Evolutionary conservation across 30 jellyfish, hydroid and myxozoan genomes (phyloP), one percentile per base, ranked within the genome.

Genomic region (Hydractinia echinata): DNA sequence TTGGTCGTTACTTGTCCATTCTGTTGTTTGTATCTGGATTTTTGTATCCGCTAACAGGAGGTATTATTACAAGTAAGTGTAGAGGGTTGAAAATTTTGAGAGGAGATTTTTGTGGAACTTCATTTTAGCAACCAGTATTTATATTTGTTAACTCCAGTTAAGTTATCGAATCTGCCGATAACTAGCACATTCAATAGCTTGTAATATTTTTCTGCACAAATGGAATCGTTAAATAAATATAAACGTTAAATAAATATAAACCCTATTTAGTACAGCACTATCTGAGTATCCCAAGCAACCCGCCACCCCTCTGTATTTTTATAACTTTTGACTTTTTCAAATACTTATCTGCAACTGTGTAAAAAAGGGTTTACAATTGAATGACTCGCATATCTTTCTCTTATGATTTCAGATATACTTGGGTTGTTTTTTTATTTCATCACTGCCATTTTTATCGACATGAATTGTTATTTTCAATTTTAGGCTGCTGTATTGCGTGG

Each of bases 401-500:
- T 10, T n/a, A n/a, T n/a, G 3, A 16, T 16, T 64, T 15, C 50
- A 49, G 44, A 30, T 0, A 30, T 30, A 8, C 1, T 6, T 14
- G 4, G 3, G 18, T 15, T 44, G 16, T 4, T 30, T 54, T 9
- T 53, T 8, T 51, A 83, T 54, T 19, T 1, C 44, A 30, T 30
- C 44, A 2, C 44, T 30, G 44, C 44, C 44, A 0, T 30, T 30
- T 30, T 83, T 72, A 9, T 5, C 15, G 21, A 10, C 16, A 53
- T 66, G 19, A 19, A 18, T 30, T 2, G 44, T 30, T 30, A 30
- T 72, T 19, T 61, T 50, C 30, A 54, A n/a, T 76, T 78, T 15
- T 62, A 92, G 99, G 99, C 84, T 92, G 94, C 18, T 51, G 84
- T 51, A 83, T 93, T 68, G 96, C 99, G 5, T 93, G 99, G 99